Percentiles rank a stretch among this genome's conserved stretches.
Conservation (phyloP, 2,113 vertebrate species). For the Neomonachus schauinslandi region DNA sequence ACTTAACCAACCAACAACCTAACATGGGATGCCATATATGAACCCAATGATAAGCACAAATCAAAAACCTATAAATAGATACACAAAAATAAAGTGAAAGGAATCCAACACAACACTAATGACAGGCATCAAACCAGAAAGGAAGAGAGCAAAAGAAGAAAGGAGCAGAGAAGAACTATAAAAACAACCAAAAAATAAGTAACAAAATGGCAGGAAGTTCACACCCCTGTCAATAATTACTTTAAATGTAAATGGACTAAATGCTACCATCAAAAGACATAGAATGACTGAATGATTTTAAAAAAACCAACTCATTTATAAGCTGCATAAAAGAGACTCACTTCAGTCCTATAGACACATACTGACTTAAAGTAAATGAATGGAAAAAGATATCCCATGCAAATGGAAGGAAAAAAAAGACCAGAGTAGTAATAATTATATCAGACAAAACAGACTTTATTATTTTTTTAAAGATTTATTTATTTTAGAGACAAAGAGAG, state of each 20-base stretch:
- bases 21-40: background rate
- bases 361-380: background rate
- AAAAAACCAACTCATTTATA: background rate
- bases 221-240: background rate
- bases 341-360: background rate
- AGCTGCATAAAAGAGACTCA: background rate
- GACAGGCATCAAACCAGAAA: background rate
- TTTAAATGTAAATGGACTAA: background rate
- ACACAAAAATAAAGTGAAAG: background rate
- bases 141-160: background rate
- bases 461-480: background rate
- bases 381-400: background rate
- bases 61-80: background rate
- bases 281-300: background rate
- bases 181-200: background rate
- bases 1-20: background rate
- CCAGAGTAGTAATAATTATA: background rate
- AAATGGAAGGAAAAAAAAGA: background rate
- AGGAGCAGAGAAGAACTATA: background rate
- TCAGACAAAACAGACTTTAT: background rate
- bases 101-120: background rate
- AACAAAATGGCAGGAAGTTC: background rate
- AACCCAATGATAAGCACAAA: background rate
- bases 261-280: background rate
- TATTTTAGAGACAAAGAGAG: background rate